Conservation (phyloP, 2,113 vertebrate species). For the Dissostichus mawsoni region DNA sequence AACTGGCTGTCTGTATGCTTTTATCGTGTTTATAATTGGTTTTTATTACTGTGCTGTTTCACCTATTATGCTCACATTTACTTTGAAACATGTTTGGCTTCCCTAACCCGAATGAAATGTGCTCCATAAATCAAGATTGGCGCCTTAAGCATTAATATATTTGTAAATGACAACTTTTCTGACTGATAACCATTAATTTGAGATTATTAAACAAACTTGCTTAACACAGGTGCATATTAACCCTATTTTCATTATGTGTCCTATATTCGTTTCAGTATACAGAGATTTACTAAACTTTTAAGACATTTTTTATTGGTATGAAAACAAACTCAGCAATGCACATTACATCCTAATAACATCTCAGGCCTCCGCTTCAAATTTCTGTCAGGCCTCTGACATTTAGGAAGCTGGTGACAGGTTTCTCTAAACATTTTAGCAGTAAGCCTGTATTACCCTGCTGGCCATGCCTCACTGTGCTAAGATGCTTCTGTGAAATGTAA, state of each 20-base stretch:
- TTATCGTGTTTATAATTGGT: neutral
- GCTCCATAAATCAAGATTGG: neutral
- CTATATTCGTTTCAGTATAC: neutral
- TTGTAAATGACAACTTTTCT: neutral
- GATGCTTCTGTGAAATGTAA: slow-evolving; percentile 5
- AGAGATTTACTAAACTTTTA: neutral
- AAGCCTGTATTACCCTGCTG: neutral
- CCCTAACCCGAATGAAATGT: neutral
- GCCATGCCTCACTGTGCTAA: neutral
- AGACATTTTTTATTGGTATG: neutral
- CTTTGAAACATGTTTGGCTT: neutral
- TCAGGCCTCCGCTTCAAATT: neutral
- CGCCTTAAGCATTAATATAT: neutral
- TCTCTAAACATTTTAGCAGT: slow-evolving; percentile 21
- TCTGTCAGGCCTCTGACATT: slow-evolving; percentile 24
- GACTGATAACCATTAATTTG: neutral
- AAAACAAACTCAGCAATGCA: neutral
- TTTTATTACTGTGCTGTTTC: neutral
- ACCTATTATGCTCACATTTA: neutral
- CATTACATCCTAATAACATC: neutral
- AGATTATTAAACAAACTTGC: neutral
- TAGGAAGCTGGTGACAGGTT: neutral
- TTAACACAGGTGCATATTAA: neutral
- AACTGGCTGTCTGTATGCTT: neutral
- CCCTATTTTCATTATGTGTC: neutral